phyloP scores from a whole-genome alignment of 64 coral and sea anemone species.

The Trachythela sp. region DNA sequence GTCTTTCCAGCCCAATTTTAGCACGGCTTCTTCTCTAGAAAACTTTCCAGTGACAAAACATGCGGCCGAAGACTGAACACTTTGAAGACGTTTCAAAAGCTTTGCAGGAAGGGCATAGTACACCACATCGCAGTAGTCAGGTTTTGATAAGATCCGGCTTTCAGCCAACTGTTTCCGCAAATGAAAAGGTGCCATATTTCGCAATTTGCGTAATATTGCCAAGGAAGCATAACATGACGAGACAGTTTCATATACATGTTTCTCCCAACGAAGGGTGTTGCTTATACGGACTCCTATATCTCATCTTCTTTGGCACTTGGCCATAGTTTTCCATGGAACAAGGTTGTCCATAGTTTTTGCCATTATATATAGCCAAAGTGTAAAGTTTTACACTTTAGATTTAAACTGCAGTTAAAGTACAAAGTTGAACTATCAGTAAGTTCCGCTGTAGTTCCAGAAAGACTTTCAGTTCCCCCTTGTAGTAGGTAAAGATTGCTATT shows the following conservation, averaged over 20 bases:
- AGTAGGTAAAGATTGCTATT: no score
- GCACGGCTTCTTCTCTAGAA: conserved; percentile 15
- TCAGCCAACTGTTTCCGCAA: not conserved
- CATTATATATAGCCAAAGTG: no score
- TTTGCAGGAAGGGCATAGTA: conserved; percentile 4
- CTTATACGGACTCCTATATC: not conserved
- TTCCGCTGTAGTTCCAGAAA: no score
- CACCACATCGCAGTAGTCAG: conserved; percentile 13
- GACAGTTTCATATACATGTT: not conserved
- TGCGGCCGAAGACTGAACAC: conserved; percentile 11
- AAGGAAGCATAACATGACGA: not conserved
- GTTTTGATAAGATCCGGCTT: conserved; percentile 13
- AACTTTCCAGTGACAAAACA: conserved; percentile 32
- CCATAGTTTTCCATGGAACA: not conserved
- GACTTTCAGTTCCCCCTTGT: no score
- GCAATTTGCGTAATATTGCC: conserved; percentile 19
- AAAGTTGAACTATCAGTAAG: no score
- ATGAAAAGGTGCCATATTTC: conserved; percentile 20
- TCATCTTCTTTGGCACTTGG: no score
- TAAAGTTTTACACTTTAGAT: no score
- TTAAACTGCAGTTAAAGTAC: no score
- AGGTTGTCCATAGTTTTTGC: no score
- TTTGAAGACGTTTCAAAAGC: conserved; percentile 1
- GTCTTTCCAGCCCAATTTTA: conserved; percentile 45
- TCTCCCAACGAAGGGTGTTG: not conserved